Evolutionary conservation across 2,797 vertebrate genomes (phyloP).

Genomic region (Cyprinodon diabolis): DNA sequence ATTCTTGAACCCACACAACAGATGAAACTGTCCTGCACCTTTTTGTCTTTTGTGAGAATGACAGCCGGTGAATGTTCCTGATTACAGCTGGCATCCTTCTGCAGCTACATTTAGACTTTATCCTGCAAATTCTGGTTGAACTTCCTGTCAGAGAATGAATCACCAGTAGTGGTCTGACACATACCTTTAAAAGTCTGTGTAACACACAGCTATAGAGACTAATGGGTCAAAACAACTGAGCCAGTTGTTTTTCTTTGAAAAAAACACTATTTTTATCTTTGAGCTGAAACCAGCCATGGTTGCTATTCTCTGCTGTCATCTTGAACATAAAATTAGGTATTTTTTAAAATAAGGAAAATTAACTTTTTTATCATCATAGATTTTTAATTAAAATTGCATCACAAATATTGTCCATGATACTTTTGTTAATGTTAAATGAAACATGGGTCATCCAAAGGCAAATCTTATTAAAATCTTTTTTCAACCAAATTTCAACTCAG

Average conservation of each 20-base stretch:
- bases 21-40: constrained; percentile 43
- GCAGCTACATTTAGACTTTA: constrained; percentile 32
- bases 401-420: neutral
- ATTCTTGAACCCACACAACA: constrained; percentile 48
- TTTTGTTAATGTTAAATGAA: constrained; percentile 8
- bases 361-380: neutral
- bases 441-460: neutral
- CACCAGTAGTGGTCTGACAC: constrained; percentile 13
- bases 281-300: neutral
- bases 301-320: neutral
- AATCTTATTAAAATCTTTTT: neutral
- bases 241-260: neutral
- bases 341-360: neutral
- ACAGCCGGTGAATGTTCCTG: constrained; percentile 63
- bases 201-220: constrained; percentile 10
- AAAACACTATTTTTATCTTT: neutral
- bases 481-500: constrained; percentile 36
- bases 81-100: constrained; percentile 54
- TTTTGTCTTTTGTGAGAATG: constrained; percentile 40
- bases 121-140: constrained; percentile 39
- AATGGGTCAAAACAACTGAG: neutral
- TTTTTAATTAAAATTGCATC: neutral
- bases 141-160: constrained; percentile 38
- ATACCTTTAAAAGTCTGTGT: constrained; percentile 6
- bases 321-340: neutral